phyloP scores from a whole-genome alignment of 2,888 invertebrate genomes.

The Helleia helle region DNA sequence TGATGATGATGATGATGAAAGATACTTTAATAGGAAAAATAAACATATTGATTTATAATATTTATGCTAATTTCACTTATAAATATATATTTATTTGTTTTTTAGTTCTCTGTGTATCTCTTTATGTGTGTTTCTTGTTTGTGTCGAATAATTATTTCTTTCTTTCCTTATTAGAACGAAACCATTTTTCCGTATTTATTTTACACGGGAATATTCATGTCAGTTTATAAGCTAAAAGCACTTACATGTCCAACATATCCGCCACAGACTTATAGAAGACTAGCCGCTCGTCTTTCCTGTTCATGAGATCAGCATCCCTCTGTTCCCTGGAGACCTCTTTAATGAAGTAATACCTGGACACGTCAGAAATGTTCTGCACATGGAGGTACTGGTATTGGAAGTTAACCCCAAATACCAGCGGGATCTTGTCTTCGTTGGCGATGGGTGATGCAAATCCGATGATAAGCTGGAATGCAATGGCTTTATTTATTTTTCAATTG shows the following conservation, averaged over 20 bases:
- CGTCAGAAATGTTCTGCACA: constrained; percentile 61
- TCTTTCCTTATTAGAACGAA: no score
- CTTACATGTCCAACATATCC: constrained; percentile 48
- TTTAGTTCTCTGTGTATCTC: no score
- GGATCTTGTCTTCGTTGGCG: constrained; percentile 62
- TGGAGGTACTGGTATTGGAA: constrained; percentile 78
- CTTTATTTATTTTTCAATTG: no score
- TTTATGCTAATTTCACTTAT: no score
- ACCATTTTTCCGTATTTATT: no score
- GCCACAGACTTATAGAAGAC: constrained; percentile 47
- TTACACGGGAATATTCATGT: no score
- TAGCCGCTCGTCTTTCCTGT: constrained; percentile 46
- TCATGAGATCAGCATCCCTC: constrained; percentile 38
- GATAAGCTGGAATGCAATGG: constrained; percentile 67
- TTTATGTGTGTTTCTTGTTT: no score
- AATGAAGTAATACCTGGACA: constrained; percentile 64
- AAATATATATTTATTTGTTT: no score
- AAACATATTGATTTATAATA: no score
- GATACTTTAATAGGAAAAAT: no score
- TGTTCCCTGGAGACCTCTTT: constrained; percentile 51
- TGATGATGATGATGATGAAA: no score
- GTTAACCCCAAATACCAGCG: constrained; percentile 73
- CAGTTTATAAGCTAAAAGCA: neutral
- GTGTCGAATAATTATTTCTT: no score
- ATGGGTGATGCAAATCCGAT: constrained; percentile 75